Evolutionary conservation across 2,888 invertebrate species (phyloP), one percentile per base, ranked within the genome.

Genomic region (Spialia ferax): DNA sequence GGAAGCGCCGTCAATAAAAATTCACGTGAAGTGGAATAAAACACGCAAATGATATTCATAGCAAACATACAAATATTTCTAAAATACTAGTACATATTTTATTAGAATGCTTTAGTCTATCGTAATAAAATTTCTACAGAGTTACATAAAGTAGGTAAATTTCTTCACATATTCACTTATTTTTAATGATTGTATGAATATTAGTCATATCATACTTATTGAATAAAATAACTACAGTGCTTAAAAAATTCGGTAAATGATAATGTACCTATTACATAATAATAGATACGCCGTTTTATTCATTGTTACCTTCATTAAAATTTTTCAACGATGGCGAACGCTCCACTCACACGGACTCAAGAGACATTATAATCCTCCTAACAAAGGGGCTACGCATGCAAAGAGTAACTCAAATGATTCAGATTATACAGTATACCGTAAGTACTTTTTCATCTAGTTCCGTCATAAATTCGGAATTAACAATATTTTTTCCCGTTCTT

Each of bases 381-480:
- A 52, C 20, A 10, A 32, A 50, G n/a, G 59, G 59, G 61, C 13
- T 45, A 50, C 32, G 61, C 45, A 32, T 29, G 18, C 32, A 29
- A 52, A 62, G 62, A 20, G 38, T 23, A 52, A 35, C 52, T 52
- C 32, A 67, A 54, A 45, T 22, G 32, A 10, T 55, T 67, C 54
- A 61, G 50, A 18, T 54, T 48, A 18, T 54, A 38, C 35, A n/a
- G n/a, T n/a, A n/a, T n/a, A n/a, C n/a, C n/a, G n/a, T n/a, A n/a
- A 13, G 45, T 13, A 45, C n/a, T 66, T 48, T 57, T 42, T 29
- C 60, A 63, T 66, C 8, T 6, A 29, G 8, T 70, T 63, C 54
- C 42, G 2, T 69, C 60, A 63, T 62, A 57, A 67, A 54, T 61
- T 60, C 60, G 63, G 62, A 66, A 45, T 15, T 4, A 57, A 57